Percentiles rank a stretch among this genome's conserved stretches.
phyloP scores from a whole-genome alignment of 1,140 invertebrate genomes.

The Himalopsyche phryganea region DNA sequence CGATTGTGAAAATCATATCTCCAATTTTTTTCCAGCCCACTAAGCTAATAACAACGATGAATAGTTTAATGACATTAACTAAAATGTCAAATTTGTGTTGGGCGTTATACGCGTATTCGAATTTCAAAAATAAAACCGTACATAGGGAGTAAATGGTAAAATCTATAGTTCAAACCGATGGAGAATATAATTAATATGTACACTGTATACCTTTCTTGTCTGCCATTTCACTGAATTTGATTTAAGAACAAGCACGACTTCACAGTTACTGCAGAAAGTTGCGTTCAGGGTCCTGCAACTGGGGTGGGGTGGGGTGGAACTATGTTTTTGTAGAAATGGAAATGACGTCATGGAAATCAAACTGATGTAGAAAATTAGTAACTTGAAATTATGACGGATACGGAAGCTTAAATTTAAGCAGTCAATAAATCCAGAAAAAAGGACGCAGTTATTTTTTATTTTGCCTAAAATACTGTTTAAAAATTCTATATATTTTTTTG shows the following conservation, averaged over 20 bases:
- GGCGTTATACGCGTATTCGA: constrained; percentile 12
- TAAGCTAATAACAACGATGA: neutral
- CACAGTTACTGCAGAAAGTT: constrained; percentile 18
- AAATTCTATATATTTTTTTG: too few relatives aligned
- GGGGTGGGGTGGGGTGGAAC: too few relatives aligned
- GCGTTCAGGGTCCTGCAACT: too few relatives aligned
- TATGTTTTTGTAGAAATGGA: too few relatives aligned
- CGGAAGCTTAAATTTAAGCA: too few relatives aligned
- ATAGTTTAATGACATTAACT: constrained; percentile 21
- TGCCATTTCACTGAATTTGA: constrained; percentile 21
- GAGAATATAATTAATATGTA: constrained; percentile 18
- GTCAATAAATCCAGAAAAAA: too few relatives aligned
- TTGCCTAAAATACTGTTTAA: too few relatives aligned
- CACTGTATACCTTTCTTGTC: constrained; percentile 25
- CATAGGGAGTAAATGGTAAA: neutral
- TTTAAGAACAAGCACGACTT: constrained; percentile 15
- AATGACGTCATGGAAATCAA: too few relatives aligned
- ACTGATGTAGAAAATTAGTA: too few relatives aligned
- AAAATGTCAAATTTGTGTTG: constrained; percentile 24
- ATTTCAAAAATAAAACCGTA: constrained; percentile 1
- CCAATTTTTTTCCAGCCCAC: too few relatives aligned
- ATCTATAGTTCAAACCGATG: neutral
- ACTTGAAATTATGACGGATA: too few relatives aligned
- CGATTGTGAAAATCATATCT: neutral
- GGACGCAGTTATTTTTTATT: too few relatives aligned